Base-by-base conservation (phyloP, 1,140 invertebrate genomes). In the Eupeodes corollae region DNA sequence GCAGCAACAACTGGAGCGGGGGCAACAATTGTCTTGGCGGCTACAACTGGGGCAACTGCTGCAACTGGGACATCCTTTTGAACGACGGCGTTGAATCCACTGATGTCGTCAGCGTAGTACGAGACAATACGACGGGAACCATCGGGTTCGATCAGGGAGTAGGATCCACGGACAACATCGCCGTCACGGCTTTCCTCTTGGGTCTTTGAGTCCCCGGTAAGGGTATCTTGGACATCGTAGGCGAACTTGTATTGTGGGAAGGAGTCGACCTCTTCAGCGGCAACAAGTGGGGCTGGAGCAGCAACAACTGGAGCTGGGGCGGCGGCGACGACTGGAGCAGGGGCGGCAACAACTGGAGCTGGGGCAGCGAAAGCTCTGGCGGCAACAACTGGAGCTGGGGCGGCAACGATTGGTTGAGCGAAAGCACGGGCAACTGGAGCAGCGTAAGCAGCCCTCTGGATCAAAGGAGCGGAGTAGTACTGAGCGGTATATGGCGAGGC, bases 71-170 rank as follows among this genome's bases (percentile, higher is more conserved):
- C 67, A 56, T 75, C 73, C 54, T 75, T 75, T 56, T 74, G 73
- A 11, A 77, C 75, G 26, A 77, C 70, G 21, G 75, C 75, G 57
- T 77, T 76, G 67, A 77, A 76, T 55, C 73, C 75, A 54, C 75
- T 76, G 49, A 76, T 61, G 37, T 56, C 49, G 48, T 75, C 73
- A 37, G 75, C 76, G 44, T 70, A 69, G 64, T 79, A 79, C 47
- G 71, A 71, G 42, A 77, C 76, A 48, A 67, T 74, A 48, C 75
- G 70, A 18, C 68, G 65, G 40, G 72, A 73, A 50, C 77, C 76
- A 52, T 78, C 77, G 39, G 77, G 67, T 46, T 77, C 75, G 46
- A 77, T 60, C 39, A 77, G 57, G 9, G 71, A 74, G 68, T 77
- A 77, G 48, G 72, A 74, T 37, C 76, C 76, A 35, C 70, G 70